Evolutionary conservation across 2,888 invertebrate species (phyloP).

Genomic region (Nomada goodeniana): DNA sequence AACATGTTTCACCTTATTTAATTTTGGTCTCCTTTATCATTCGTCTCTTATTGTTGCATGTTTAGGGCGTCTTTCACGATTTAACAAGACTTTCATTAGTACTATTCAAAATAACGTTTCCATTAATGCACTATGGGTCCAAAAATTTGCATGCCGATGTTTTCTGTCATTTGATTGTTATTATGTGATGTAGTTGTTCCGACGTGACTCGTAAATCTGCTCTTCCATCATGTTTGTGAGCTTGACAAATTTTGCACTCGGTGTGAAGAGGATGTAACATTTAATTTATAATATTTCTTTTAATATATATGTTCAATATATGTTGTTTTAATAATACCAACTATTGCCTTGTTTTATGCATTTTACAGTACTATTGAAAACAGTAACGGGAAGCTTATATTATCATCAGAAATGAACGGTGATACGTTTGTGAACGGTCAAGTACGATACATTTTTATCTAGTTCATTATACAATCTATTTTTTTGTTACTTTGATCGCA

Average conservation of each 20-base stretch:
- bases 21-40: background rate
- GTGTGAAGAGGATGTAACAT: background rate
- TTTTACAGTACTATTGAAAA: slow-evolving; percentile 85
- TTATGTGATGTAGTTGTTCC: background rate
- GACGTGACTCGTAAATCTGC: background rate
- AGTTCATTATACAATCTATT: background rate
- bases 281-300: background rate
- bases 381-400: slow-evolving; percentile 82
- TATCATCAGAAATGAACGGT: slow-evolving; percentile 84
- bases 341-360: slow-evolving; percentile 22
- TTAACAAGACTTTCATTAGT: background rate
- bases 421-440: slow-evolving; percentile 87
- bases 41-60: slow-evolving; percentile 23
- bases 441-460: slow-evolving; percentile 66
- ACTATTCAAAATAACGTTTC: background rate
- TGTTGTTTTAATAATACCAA: slow-evolving; percentile 9
- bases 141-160: slow-evolving; percentile 11
- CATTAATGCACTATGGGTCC: slow-evolving; percentile 5
- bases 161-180: background rate
- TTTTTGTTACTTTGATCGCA: background rate
- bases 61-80: background rate
- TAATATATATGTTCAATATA: slow-evolving; percentile 6
- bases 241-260: background rate
- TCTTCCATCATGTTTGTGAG: background rate
- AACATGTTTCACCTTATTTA: background rate